Base-by-base conservation (phyloP, 1,140 invertebrate genomes). In the Lordiphosa clarofinis region DNA sequence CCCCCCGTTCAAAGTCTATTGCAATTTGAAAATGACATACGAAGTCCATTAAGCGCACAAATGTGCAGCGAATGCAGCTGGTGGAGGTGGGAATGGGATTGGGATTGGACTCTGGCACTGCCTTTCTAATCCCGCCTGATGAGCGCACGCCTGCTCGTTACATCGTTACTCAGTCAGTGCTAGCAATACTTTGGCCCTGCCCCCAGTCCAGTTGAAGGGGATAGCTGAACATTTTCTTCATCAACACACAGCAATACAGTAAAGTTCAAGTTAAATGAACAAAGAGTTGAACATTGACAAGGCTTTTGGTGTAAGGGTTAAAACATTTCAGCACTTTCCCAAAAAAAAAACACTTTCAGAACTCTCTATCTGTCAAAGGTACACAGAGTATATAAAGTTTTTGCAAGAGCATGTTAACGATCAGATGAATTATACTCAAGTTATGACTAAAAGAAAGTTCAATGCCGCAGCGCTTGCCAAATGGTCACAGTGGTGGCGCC, bases 21-120 rank as follows among this genome's bases (percentile, higher is more conserved):
- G 78, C 78, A 82, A 82, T 82, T 82, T 84, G 78, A 82, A 82
- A 82, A 82, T 82, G 78, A 82, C 78, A 82, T 82, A 82, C 78
- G 78, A 82, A 82, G 78, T 82, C 78, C 78, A 82, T 82, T 82
- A 82, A 84, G 78, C 64, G 59, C 75, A 66, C 73, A 76, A 73
- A 71, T 71, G 68, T 71, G 56, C 72, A 75, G 53, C 59, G 43
- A 49, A 66, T 73, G 63, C 73, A 68, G 31, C 73, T 62, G 19
- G 4, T 6, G 24, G 43, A 49, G 48, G 10, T 50, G 35, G 31
- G 31, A 11, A 37, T 49, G 15, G 15, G 11, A 33, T 40, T 42
- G 35, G 19, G 11, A 15, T 31, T 33, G 19, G 7, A 28, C 9
- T 28, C 10, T 15, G n/a, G 39, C 11, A n/a, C 39, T 24, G 31